Evolutionary conservation across 2,113 vertebrate species (phyloP), one percentile per base, ranked within the genome.

Genomic region (Pyrgilauda ruficollis): DNA sequence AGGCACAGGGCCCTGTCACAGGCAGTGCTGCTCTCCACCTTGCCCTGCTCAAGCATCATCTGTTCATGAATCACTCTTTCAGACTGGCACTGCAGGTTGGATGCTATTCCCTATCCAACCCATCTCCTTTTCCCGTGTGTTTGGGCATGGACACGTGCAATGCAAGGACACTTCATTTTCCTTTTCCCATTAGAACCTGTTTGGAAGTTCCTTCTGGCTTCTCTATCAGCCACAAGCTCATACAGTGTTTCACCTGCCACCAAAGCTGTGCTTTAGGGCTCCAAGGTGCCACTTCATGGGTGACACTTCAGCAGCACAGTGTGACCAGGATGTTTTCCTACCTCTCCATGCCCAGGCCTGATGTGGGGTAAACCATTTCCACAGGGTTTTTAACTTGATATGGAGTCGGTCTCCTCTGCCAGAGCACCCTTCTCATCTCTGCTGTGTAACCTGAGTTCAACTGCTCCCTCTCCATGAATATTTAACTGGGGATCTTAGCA

Each of bases 391-490:
- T 53, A 95, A 97, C 93, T 68, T 89, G 93, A 96, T 97, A 95
- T n/a, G 41, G 53, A 87, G 87, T 67, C 2, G 0, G 33, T 19
- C 64, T 72, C 30, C 50, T 28, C 58, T 79, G 84, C 93, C 90
- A 95, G 85, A 6, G 0, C 93, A 50, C 11, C 55, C 6, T 28
- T 87, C 68, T 93, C 91, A 46, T 96, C 95, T 92, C 95, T 5
- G 2, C 72, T 82, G 37, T 66, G 97, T 95, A 97, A 98, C 95
- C 88, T 1, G 91, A 98, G 96, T 23, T 81, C 53, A 97, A 94
- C 84, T 93, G 90, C 79, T 75, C 69, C 73, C 58, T 77, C 43
- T 5, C 52, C 86, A 91, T 98, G n/a, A 97, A 98, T 98, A 97
- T 98, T 98, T 97, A 94, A 98, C 92, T 24, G 8, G 18, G 15